These are phyloP conservation scores for Paragorgia papillata DNA, from an alignment of 92 coral and sea anemone species.

Conservation along the genomic window DNA sequence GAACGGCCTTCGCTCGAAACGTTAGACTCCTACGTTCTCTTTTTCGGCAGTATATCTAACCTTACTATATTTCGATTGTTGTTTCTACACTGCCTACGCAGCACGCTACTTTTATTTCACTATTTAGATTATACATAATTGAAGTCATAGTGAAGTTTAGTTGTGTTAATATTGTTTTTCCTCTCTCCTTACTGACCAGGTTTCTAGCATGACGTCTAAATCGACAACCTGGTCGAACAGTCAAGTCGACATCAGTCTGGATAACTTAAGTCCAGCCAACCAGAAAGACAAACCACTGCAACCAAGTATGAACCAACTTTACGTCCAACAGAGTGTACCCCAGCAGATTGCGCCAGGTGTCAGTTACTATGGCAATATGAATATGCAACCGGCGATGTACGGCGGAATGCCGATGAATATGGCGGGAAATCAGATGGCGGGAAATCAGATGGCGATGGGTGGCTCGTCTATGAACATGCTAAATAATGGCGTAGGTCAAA, in stretches of 20 bases:
- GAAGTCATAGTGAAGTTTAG: too few species aligned
- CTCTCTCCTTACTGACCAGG: not conserved
- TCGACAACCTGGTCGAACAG: constrained; percentile 98
- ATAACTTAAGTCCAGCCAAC: constrained; percentile 80
- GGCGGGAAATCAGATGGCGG: constrained; percentile 31
- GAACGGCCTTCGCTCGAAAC: too few species aligned
- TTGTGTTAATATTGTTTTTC: too few species aligned
- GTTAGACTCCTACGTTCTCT: too few species aligned
- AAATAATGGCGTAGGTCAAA: constrained; percentile 4
- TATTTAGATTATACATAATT: too few species aligned
- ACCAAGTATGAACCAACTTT: constrained; percentile 93
- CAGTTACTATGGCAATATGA: constrained; percentile 36
- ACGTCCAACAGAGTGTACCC: constrained; percentile 47
- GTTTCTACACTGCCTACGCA: too few species aligned
- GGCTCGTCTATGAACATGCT: constrained; percentile 12
- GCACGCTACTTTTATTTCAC: too few species aligned
- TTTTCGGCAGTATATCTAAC: too few species aligned
- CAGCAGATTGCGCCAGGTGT: constrained; percentile 24
- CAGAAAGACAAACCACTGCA: constrained; percentile 85
- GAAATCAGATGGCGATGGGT: constrained; percentile 36
- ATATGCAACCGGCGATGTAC: constrained; percentile 30
- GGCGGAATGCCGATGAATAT: constrained; percentile 21
- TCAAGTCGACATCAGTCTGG: constrained; percentile 90
- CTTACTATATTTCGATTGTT: too few species aligned
- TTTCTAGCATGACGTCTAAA: constrained; percentile 46